A percentile compares a stretch with the other conserved stretches of the same genome.
Conservation (phyloP, 2,113 vertebrate genomes). For the Solea senegalensis region DNA sequence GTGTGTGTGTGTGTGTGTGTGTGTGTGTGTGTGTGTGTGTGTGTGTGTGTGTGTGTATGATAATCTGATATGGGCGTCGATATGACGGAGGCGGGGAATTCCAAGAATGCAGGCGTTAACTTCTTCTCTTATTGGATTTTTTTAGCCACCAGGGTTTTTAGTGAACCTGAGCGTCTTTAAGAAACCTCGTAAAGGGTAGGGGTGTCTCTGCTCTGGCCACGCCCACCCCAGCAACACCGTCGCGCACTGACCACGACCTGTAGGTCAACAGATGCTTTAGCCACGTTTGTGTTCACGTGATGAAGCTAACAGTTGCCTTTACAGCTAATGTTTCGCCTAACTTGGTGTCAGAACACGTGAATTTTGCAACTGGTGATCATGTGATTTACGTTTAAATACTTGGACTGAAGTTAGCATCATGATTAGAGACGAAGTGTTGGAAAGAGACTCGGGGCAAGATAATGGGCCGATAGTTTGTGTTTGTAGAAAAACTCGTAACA, state of each 20-base stretch:
- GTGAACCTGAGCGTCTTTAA: not conserved
- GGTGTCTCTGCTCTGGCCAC: not conserved
- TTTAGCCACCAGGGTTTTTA: slow-evolving; percentile 24
- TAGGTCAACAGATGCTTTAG: not conserved
- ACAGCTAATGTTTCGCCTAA: no score
- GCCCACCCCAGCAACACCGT: not conserved
- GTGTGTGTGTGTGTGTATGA: not conserved
- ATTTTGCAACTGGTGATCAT: no score
- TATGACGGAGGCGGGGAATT: slow-evolving; percentile 42
- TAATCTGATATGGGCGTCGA: slow-evolving; percentile 56
- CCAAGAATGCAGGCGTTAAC: slow-evolving; percentile 58
- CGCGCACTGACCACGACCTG: not conserved
- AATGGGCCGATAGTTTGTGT: not conserved
- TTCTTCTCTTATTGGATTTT: slow-evolving; percentile 55
- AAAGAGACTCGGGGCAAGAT: no score
- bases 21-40: no score
- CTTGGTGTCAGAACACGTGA: no score
- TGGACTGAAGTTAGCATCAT: no score
- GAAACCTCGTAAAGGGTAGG: slow-evolving; percentile 10
- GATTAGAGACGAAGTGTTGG: no score
- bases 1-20: no score
- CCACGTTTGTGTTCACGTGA: no score
- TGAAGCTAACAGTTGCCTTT: no score
- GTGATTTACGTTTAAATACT: no score
- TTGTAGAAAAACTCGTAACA: not conserved